phyloP scores from a whole-genome alignment of 2,888 invertebrate genomes.

The Hydrotaea cyrtoneurina region DNA sequence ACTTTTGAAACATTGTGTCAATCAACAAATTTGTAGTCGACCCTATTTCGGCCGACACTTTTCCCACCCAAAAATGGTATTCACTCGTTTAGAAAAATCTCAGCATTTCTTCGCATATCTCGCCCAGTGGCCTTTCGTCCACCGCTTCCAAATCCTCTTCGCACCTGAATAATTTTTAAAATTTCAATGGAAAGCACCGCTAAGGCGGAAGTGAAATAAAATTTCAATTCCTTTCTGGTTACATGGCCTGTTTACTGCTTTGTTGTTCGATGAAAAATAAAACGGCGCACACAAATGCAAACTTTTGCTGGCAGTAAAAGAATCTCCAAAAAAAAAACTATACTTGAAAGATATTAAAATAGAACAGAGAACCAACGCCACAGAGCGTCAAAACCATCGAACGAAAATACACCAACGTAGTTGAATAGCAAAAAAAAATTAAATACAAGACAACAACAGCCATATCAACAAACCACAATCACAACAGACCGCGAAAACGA shows the following conservation, averaged over 20 bases:
- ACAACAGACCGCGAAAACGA: neutral
- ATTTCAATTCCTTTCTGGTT: neutral
- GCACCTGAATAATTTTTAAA: too few relatives aligned
- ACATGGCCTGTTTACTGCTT: neutral
- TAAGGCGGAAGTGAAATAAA: neutral
- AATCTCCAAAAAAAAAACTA: neutral
- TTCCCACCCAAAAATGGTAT: too few relatives aligned
- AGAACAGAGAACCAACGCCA: neutral
- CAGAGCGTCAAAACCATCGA: neutral
- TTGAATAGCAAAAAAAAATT: neutral
- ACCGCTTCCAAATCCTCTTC: too few relatives aligned
- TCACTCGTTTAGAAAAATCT: too few relatives aligned
- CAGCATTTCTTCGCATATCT: too few relatives aligned
- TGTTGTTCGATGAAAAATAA: neutral
- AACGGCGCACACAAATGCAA: neutral
- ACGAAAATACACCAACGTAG: neutral
- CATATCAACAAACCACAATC: too few relatives aligned
- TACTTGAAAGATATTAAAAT: neutral
- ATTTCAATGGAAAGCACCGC: neutral
- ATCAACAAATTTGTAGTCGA: too few relatives aligned
- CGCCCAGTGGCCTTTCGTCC: too few relatives aligned
- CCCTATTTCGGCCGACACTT: too few relatives aligned
- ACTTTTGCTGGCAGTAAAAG: neutral
- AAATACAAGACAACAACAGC: neutral
- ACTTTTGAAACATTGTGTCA: too few relatives aligned